Percentiles rank a stretch among this genome's conserved stretches.
phyloP scores from a whole-genome alignment of 2,113 vertebrate genomes.

The Mastomys natalensis region DNA sequence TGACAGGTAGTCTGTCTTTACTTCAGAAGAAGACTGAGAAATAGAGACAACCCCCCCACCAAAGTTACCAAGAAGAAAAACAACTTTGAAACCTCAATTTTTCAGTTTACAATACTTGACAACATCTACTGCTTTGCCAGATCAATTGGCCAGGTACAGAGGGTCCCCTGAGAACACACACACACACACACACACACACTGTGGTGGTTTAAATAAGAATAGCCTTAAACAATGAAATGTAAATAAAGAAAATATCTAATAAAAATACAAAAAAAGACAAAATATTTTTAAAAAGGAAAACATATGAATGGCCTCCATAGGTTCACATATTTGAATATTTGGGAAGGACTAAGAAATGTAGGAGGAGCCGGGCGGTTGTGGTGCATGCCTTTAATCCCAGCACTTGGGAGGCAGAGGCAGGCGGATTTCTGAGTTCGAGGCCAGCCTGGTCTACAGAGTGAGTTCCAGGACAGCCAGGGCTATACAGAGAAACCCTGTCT shows the following conservation, averaged over 20 bases:
- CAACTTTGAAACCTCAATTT: neutral
- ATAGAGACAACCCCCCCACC: slow-evolving; percentile 54
- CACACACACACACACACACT: neutral
- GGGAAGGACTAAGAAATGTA: neutral
- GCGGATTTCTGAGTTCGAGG: no score
- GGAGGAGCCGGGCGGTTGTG: no score
- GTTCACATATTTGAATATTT: neutral
- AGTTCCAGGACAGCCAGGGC: no score
- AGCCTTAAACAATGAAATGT: no score
- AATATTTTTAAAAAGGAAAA: no score
- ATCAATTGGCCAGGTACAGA: neutral
- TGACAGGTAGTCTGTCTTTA: slow-evolving; percentile 93
- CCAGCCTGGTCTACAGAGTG: no score
- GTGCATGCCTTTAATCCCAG: no score
- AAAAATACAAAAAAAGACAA: no score
- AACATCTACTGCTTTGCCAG: neutral
- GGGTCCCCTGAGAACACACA: accelerated
- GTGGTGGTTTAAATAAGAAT: neutral
- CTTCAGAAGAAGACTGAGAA: slow-evolving; percentile 88
- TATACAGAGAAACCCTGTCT: no score
- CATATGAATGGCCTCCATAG: neutral
- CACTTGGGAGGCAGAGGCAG: no score
- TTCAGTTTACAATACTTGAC: neutral
- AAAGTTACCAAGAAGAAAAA: slow-evolving; percentile 63
- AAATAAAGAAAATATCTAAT: no score